phyloP scores from a whole-genome alignment of 1,140 invertebrate species.

The Brachionus rubens region DNA sequence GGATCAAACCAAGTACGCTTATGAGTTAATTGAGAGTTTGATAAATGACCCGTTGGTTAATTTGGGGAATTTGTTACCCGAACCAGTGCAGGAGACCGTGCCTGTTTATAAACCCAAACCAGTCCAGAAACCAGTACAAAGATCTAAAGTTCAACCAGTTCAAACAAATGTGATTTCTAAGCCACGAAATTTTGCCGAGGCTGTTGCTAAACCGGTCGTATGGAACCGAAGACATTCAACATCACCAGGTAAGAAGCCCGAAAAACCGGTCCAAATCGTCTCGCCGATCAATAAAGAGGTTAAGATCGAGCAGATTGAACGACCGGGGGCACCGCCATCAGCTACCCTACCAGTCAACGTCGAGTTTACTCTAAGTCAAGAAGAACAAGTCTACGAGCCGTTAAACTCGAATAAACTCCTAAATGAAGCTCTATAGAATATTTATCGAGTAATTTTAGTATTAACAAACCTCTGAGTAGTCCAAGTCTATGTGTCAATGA shows the following conservation, averaged over 20 bases:
- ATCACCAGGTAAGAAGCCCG: background rate
- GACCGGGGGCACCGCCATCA: conserved; percentile 37
- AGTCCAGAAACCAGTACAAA: background rate
- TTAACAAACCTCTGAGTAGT: conserved; percentile 4
- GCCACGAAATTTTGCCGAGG: conserved; percentile 41
- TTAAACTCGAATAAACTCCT: background rate
- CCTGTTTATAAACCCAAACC: background rate
- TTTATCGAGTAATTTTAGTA: background rate
- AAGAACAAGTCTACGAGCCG: background rate
- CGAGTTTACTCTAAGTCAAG: background rate
- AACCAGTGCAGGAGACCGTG: background rate
- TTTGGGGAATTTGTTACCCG: conserved; percentile 7
- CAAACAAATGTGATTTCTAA: background rate
- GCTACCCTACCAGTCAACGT: background rate
- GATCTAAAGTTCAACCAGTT: background rate
- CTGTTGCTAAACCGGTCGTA: conserved; percentile 34
- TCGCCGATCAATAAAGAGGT: background rate
- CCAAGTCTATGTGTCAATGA: background rate
- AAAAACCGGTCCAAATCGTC: background rate
- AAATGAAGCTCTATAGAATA: background rate
- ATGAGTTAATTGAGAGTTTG: background rate
- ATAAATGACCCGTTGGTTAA: conserved; percentile 12
- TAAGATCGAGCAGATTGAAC: background rate
- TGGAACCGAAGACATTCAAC: conserved; percentile 13
- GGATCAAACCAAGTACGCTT: conserved; percentile 30